phyloP scores from a whole-genome alignment of 2,797 vertebrate species.

The Pristis pectinata region DNA sequence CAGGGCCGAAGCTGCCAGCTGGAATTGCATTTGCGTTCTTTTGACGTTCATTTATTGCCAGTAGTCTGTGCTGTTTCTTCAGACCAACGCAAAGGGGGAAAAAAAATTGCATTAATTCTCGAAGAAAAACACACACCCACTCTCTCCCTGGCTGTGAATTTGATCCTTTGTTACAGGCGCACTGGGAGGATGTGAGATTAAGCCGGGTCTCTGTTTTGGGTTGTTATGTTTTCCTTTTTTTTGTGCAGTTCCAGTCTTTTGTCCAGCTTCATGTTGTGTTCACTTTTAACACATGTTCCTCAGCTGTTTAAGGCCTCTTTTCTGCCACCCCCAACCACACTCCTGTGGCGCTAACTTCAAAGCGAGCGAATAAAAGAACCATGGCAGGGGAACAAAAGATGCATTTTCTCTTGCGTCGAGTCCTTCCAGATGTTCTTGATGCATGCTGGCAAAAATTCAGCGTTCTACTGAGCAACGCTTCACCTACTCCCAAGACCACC shows the following conservation, averaged over 20 bases:
- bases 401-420: conserved; percentile 59
- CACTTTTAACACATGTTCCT: conserved; percentile 48
- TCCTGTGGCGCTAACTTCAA: conserved; percentile 59
- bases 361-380: conserved; percentile 56
- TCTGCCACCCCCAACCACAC: conserved; percentile 30
- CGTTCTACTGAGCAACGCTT: conserved; percentile 5
- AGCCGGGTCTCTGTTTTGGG: neutral
- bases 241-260: neutral
- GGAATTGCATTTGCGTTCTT: neutral
- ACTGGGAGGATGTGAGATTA: neutral
- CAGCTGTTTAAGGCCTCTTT: conserved; percentile 49
- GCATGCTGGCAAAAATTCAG: neutral
- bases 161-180: neutral
- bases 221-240: neutral
- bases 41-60: neutral
- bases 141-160: neutral
- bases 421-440: conserved; percentile 71
- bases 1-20: neutral
- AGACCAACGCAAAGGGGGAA: neutral
- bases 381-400: conserved; percentile 64
- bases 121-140: neutral
- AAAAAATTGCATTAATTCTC: too few relatives aligned
- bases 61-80: neutral
- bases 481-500: conserved; percentile 56
- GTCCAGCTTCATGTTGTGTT: neutral